A percentile compares a stretch with the other conserved stretches of the same genome.
These are phyloP conservation scores for Oligia strigilis DNA, from an alignment of 2,888 invertebrate species.

Conservation along the genomic window DNA sequence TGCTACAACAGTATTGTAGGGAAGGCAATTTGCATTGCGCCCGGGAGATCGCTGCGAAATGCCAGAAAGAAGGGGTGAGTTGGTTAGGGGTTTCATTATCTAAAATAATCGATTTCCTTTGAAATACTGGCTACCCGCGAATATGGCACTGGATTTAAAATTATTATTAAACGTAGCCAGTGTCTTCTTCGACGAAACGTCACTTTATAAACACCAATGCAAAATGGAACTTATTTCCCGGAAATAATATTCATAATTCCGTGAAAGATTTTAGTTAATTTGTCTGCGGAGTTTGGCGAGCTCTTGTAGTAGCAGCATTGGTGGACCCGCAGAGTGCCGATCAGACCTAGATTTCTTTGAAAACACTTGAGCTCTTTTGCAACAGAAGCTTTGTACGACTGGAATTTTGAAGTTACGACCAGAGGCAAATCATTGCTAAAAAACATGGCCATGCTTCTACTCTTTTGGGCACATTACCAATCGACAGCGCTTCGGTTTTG, in stretches of 20 bases:
- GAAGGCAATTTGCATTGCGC: conserved; percentile 90
- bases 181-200: too few relatives aligned
- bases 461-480: too few relatives aligned
- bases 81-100: too few relatives aligned
- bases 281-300: not conserved
- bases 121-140: too few relatives aligned
- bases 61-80: conserved; percentile 87
- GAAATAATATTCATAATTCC: not conserved
- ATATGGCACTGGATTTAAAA: not conserved
- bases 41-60: conserved; percentile 88
- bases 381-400: too few relatives aligned
- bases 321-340: too few relatives aligned
- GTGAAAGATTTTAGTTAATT: not conserved
- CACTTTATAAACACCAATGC: not conserved
- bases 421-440: too few relatives aligned
- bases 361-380: too few relatives aligned
- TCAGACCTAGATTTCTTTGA: not conserved
- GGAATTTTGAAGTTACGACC: too few relatives aligned
- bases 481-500: too few relatives aligned
- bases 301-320: not conserved
- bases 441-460: too few relatives aligned
- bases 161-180: not conserved
- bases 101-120: too few relatives aligned
- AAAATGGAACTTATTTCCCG: not conserved
- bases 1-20: conserved; percentile 91